Evolutionary conservation across 2,797 vertebrate species (phyloP), one percentile per base, ranked within the genome.

Genomic region (Cottoperca gobio): DNA sequence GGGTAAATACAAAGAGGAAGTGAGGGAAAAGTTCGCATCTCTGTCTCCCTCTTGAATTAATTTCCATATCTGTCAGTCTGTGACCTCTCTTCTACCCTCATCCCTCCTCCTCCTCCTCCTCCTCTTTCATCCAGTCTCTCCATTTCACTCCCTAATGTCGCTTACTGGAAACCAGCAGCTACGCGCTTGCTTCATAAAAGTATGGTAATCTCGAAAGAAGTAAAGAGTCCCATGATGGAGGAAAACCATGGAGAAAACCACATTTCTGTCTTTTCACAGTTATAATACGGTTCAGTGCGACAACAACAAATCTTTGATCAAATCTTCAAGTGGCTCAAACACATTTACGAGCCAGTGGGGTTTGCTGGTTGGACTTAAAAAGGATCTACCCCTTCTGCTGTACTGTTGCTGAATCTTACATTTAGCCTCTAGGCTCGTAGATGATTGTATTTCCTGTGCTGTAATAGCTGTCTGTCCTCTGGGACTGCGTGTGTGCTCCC

Each of bases 1-100:
- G 90, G 89, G 89, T 93, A 92, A 94, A 95, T 89, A 92, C 89
- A 93, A 92, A 94, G 92, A 92, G 78, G 85, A 88, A 88, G 79
- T 69, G 62, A 86, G 81, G 83, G 76, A 84, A 87, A 89, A 90
- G 82, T 93, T 89, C 17, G 45, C 83, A 85, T 91, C 75, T 81
- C 76, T 57, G 66, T 86, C 78, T 84, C 81, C 72, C 85, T 80
- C 85, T 78, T 76, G 82, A 85, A 86, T 90, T 90, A 17, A 90
- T 93, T 93, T 94, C 84, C 89, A 93, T 92, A 91, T 93, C 88
- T 91, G 86, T 94, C 86, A 81, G 74, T 85, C 67, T 79, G 78
- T 90, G 88, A 92, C 88, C 91, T 86, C 86, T 90, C 86, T 76
- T 81, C 76, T 78, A 60, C 55, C 28, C 78, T 86, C 87, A 53